These are phyloP conservation scores for Scaptomyza parva DNA, from an alignment of 2,888 invertebrate genomes.

Conservation along the genomic window DNA sequence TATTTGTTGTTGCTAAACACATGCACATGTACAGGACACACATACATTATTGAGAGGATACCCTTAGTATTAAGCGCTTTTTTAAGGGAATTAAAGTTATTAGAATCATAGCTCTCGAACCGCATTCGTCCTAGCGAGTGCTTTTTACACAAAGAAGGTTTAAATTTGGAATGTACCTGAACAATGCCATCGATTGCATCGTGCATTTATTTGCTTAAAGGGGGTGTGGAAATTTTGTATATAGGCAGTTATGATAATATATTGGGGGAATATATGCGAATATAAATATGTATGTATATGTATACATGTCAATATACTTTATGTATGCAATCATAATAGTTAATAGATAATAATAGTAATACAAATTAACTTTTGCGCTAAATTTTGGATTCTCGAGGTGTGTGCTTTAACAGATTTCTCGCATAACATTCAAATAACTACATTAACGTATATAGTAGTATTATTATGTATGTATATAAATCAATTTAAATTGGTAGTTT, in stretches of 20 bases:
- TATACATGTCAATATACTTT: conserved; percentile 12
- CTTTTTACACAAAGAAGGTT: conserved; percentile 13
- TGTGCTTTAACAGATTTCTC: conserved; percentile 35
- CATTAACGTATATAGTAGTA: conserved; percentile 26
- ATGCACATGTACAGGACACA: conserved; percentile 9
- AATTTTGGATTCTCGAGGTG: conserved; percentile 29
- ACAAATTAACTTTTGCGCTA: conserved; percentile 42
- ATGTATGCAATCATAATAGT: conserved; percentile 32
- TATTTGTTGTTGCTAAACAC: conserved; percentile 35
- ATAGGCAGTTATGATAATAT: conserved; percentile 2
- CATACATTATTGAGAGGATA: not conserved
- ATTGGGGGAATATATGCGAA: conserved; percentile 15
- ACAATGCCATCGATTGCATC: conserved; percentile 45
- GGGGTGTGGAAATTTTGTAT: not conserved
- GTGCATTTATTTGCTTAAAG: conserved; percentile 19
- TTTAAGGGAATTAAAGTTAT: not conserved
- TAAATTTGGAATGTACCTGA: conserved; percentile 40
- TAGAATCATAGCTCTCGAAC: not conserved
- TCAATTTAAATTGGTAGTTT: conserved; percentile 27
- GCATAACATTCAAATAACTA: conserved; percentile 55
- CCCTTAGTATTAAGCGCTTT: conserved; percentile 3
- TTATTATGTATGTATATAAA: conserved; percentile 22
- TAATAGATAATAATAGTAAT: conserved; percentile 52
- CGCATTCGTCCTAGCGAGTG: conserved; percentile 1
- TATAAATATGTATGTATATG: conserved; percentile 9